Conservation (phyloP, 2,888 invertebrate species). For the Linyphia triangularis region DNA sequence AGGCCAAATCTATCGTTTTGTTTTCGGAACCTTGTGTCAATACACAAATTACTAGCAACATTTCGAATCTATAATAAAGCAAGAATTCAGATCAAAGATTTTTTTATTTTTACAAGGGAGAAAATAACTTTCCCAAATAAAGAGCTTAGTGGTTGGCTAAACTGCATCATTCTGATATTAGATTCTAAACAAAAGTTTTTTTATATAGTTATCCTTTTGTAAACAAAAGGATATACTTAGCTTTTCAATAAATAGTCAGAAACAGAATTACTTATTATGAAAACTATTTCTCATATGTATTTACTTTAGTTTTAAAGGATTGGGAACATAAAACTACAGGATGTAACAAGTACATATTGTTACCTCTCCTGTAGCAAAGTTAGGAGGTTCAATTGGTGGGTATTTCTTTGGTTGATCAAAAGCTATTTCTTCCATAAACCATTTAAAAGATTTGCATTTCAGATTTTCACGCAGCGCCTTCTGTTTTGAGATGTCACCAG, state of each 20-base stretch:
- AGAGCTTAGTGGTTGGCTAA: too few species aligned
- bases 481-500: conserved; percentile 90
- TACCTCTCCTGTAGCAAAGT: conserved; percentile 89
- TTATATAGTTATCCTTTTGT: too few species aligned
- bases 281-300: neutral
- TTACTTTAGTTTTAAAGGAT: neutral
- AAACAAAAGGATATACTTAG: too few species aligned
- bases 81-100: too few species aligned
- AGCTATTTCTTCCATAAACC: conserved; percentile 96
- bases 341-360: conserved; percentile 70
- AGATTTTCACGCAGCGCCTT: conserved; percentile 86
- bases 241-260: too few species aligned
- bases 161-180: too few species aligned
- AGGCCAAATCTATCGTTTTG: conserved; percentile 81
- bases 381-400: conserved; percentile 91
- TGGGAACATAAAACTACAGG: neutral
- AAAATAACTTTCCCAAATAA: too few species aligned
- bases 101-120: too few species aligned
- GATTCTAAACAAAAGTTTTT: too few species aligned
- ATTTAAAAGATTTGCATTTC: conserved; percentile 93
- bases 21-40: conserved; percentile 84
- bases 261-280: neutral
- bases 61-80: conserved; percentile 84
- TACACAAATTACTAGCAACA: conserved; percentile 84
- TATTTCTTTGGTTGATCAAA: conserved; percentile 92